Base-by-base conservation (phyloP, 2,888 invertebrate species). In the Chydorus sphaericus region DNA sequence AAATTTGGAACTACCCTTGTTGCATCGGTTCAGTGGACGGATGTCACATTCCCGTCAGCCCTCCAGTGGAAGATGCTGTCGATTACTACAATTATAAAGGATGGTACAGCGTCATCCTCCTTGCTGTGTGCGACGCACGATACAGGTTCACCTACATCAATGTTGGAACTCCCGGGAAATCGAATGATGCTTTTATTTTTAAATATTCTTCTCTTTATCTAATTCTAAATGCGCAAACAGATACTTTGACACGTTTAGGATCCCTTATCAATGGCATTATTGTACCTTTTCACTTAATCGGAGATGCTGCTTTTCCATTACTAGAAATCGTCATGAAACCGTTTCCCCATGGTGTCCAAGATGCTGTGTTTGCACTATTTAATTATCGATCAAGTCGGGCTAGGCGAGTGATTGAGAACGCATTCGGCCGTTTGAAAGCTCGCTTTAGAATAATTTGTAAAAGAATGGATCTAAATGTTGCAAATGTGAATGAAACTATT, bases 401-500 rank as follows among this genome's bases (percentile, higher is more conserved):
- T 33, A 14, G n/a, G 36, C 36, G 36, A 33, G 57, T 50, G 18
- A 62, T 64, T 0, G 64, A 65, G 62, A 60, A 62, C 18, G 62
- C 64, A 18, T 66, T 66, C 58, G 63, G 62, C 23, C 59, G 63
- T 50, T 55, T 65, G n/a, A 65, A 65, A 59, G 62, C 59, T 6
- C 55, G 65, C 36, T 65, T 63, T 63, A 59, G 63, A 23, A 59
- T 58, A 18, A 51, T 63, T 10, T 48, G 59, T 36, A 64, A 65
- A 57, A 57, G 57, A 48, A 55, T 61, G 1, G 63, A 63, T 54
- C 30, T 62, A 20, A 62, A 44, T 57, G 62, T 49, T 60, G 39
- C 33, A 62, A 62, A 61, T 59, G 61, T 23, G 62, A 62, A 5
- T 31, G 60, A 16, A 37, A 65, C 36, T 14, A 55, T 65, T 37